Evolutionary conservation across 53 echinoderm and acorn worm genomes (phyloP), one percentile per base, ranked within the genome.

Genomic region (Antedon mediterranea): DNA sequence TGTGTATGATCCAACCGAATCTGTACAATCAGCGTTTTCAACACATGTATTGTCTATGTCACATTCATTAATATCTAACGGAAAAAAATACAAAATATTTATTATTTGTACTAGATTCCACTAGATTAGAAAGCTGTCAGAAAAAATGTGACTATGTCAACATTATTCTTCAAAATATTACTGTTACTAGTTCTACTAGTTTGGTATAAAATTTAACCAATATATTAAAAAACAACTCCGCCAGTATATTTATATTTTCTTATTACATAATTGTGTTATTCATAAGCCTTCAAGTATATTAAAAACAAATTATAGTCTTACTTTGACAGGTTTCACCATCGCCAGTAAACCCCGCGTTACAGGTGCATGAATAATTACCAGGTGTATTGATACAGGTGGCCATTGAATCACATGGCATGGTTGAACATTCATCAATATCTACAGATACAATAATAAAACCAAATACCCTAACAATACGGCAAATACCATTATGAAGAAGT

Each of bases 1-100:
- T 77, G 41, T 70, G 77, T 84, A 90, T 37, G 86, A 74, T 28
- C 86, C 87, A 3, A 33, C 30, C 18, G 80, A 81, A 76, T 90
- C 87, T 34, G 75, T 84, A 31, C 86, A 87, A 13, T n/a, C 28
- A 44, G 85, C 81, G 72, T 87, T 84, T n/a, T 77, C 41, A 32
- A 81, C 43, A 32, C 86, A 87, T 31, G 77, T 77, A 28, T 33
- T 28, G 27, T 44, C 13, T 27, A 43, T 32, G 30, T 4, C 34
- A 43, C 89, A 89, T 74, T 89, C 89, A n/a, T 89, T 43, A 14
- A 43, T 76, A 43, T 88, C 89, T 85, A 75, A n/a, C n/a, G n/a
- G n/a, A n/a, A n/a, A n/a, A 8, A 29, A 81, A 9, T 0, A 9
- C 28, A 71, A 32, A n/a, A 73, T 18, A 30, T 11, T 4, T 9